Percentiles rank a stretch among this genome's conserved stretches.
phyloP scores from a whole-genome alignment of 2,888 invertebrate species.

The Metellina segmentata region DNA sequence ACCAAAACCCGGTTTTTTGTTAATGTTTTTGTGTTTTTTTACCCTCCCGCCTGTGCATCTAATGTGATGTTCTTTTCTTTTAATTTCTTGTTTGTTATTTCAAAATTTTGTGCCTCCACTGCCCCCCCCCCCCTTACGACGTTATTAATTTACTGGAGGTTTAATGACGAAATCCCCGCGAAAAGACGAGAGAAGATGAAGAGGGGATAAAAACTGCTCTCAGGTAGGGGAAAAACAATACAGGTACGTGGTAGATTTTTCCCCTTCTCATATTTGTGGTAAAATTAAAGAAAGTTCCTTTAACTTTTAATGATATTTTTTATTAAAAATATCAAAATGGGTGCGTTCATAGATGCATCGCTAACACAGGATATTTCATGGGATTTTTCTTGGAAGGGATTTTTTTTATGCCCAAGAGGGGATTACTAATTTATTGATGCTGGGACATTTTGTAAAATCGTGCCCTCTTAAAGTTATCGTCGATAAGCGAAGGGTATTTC shows the following conservation, averaged over 20 bases:
- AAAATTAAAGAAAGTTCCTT: constrained; percentile 63
- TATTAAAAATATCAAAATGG: not conserved
- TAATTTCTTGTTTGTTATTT: constrained; percentile 75
- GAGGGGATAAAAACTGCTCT: constrained; percentile 18
- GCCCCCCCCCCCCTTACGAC: constrained; percentile 25
- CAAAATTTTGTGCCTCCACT: constrained; percentile 42
- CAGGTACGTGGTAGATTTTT: not conserved
- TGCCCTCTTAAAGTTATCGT: not conserved
- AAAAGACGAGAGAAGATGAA: not conserved
- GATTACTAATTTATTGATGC: constrained; percentile 24
- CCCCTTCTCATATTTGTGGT: constrained; percentile 53
- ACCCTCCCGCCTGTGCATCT: constrained; percentile 13
- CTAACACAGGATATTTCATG: not conserved
- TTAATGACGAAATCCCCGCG: constrained; percentile 45
- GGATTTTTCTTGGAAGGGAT: not conserved
- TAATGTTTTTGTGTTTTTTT: not conserved
- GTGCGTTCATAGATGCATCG: not conserved
- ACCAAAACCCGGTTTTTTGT: constrained; percentile 48
- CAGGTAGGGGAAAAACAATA: not conserved
- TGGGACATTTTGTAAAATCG: not conserved
- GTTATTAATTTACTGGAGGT: constrained; percentile 73
- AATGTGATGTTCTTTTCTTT: constrained; percentile 67
- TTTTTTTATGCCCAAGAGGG: not conserved
- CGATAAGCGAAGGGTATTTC: not conserved
- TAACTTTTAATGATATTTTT: constrained; percentile 62